Evolutionary conservation across 2,113 vertebrate genomes (phyloP).

Genomic region (Apeltes quadracus): DNA sequence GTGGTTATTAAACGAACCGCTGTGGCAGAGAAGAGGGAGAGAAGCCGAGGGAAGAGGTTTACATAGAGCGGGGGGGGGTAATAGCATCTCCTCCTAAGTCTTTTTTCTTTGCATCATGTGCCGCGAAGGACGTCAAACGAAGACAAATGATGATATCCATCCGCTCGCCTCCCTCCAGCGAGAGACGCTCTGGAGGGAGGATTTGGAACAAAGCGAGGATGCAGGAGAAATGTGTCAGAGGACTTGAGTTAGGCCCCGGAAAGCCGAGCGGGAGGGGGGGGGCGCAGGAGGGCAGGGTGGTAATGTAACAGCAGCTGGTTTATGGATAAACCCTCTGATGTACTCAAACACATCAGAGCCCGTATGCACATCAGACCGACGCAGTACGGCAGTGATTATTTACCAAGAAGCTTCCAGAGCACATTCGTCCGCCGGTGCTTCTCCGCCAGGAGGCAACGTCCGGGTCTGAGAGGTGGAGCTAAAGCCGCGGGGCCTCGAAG

Average conservation of each 20-base stretch:
- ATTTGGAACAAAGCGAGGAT: conserved; percentile 53
- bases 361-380: not conserved
- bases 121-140: conserved; percentile 54
- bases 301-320: conserved; percentile 49
- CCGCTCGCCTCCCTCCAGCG: conserved; percentile 5
- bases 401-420: conserved; percentile 1
- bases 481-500: not conserved
- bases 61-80: conserved; percentile 5
- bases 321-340: conserved; percentile 53
- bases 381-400: not conserved
- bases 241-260: conserved; percentile 40
- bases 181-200: conserved; percentile 54
- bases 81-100: conserved; percentile 40
- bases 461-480: not conserved
- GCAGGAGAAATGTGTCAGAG: conserved; percentile 48
- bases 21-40: conserved; percentile 15
- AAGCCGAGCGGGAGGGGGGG: not conserved
- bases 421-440: not conserved
- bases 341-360: conserved; percentile 28
- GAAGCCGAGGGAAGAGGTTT: conserved; percentile 17
- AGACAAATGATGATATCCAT: conserved; percentile 66
- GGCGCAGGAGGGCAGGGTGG: conserved; percentile 13
- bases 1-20: conserved; percentile 53
- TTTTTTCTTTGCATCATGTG: conserved; percentile 36
- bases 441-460: not conserved